Base-by-base conservation (phyloP, 2,888 invertebrate genomes). In the Mallateleia sp. region DNA sequence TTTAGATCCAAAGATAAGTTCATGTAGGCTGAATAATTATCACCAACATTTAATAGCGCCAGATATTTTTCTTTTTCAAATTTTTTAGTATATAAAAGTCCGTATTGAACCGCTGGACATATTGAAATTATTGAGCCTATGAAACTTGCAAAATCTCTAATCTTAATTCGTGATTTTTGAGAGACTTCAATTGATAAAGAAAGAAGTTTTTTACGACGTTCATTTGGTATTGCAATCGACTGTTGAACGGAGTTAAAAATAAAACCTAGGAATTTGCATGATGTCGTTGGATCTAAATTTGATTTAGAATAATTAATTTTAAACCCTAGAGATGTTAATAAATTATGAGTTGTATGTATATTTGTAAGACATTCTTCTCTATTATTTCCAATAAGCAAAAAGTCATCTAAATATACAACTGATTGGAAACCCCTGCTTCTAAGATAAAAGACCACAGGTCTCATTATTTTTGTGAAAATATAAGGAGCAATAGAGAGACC, bases 391-490 rank as follows among this genome's bases (percentile, higher is more conserved):
- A 67, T 20, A 1, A 78, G 8, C 0, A 78, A 64, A 56, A 78
- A 67, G n/a, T 78, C 67, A 20, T 78, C 56, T n/a, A 78, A 20
- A 38, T 71, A 83, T 11, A 78, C 32, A 6, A n/a, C n/a, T n/a
- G n/a, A n/a, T n/a, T n/a, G n/a, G n/a, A n/a, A n/a, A n/a, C n/a
- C n/a, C n/a, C n/a, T n/a, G n/a, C n/a, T n/a, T n/a, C n/a, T n/a
- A n/a, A n/a, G n/a, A n/a, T n/a, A n/a, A n/a, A n/a, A n/a, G n/a
- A n/a, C n/a, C n/a, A n/a, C n/a, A n/a, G n/a, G n/a, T n/a, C n/a
- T n/a, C n/a, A n/a, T n/a, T n/a, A n/a, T n/a, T n/a, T n/a, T n/a
- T n/a, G n/a, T n/a, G n/a, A n/a, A n/a, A n/a, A n/a, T n/a, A n/a
- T n/a, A n/a, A n/a, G n/a, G n/a, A n/a, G n/a, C n/a, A n/a, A n/a